These are phyloP conservation scores for Stenichneumon culpator DNA, from an alignment of 2,888 invertebrate species.

Conservation along the genomic window DNA sequence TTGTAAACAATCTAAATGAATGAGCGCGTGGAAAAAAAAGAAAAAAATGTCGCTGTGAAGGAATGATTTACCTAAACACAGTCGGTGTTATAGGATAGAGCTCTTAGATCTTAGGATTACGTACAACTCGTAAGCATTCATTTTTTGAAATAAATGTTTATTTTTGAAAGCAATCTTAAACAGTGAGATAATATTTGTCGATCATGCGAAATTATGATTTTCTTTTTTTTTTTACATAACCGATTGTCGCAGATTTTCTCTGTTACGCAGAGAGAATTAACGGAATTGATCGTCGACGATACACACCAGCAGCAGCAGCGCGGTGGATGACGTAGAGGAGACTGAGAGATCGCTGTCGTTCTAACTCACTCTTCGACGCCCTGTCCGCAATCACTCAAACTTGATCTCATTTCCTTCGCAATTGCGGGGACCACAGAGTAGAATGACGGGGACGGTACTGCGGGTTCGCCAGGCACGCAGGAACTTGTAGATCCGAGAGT, in stretches of 20 bases:
- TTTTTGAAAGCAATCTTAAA: slow-evolving; percentile 83
- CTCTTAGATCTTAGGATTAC: slow-evolving; percentile 82
- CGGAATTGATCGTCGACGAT: slow-evolving; percentile 19
- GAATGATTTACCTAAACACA: slow-evolving; percentile 77
- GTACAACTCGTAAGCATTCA: slow-evolving; percentile 84
- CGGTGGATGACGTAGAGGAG: slow-evolving; percentile 28
- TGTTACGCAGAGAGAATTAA: not conserved
- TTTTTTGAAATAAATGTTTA: slow-evolving; percentile 84
- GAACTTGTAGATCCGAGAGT: slow-evolving; percentile 3
- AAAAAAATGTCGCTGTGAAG: slow-evolving; percentile 44
- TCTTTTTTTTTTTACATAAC: slow-evolving; percentile 9
- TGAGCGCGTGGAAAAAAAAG: slow-evolving; percentile 55
- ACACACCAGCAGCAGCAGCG: not conserved
- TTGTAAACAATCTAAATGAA: slow-evolving; percentile 74
- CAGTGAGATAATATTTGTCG: slow-evolving; percentile 29
- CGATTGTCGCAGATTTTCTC: slow-evolving; percentile 16
- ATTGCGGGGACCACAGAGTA: slow-evolving; percentile 72
- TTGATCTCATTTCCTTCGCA: slow-evolving; percentile 83
- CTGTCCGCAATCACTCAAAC: slow-evolving; percentile 79
- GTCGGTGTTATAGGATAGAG: slow-evolving; percentile 80
- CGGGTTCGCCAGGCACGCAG: not conserved
- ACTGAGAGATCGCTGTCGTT: slow-evolving; percentile 17
- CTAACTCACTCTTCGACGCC: slow-evolving; percentile 60
- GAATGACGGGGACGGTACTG: not conserved
- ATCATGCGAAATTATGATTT: slow-evolving; percentile 34